Percentiles rank a stretch among this genome's conserved stretches.
Conservation (phyloP, 53 echinoderm and acorn worm species). For the Crossaster papposus region DNA sequence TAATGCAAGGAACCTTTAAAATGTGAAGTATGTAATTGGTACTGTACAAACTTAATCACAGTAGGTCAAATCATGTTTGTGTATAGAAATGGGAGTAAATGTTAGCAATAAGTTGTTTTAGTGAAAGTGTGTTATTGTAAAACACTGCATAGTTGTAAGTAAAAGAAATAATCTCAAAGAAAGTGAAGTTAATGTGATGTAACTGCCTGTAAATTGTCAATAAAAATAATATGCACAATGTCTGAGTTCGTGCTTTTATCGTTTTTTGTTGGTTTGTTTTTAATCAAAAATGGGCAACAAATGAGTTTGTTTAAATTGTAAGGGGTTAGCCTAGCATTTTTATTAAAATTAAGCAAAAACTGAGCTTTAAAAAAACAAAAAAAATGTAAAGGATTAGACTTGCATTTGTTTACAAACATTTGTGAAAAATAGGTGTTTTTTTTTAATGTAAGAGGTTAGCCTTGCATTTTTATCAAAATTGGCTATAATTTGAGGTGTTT, state of each 20-base stretch:
- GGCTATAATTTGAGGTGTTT: too few relatives aligned
- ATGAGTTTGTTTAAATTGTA: too few relatives aligned
- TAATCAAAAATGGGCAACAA: too few relatives aligned
- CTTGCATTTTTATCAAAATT: too few relatives aligned
- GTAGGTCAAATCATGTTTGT: conserved; percentile 11
- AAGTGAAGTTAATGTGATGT: conserved; percentile 20
- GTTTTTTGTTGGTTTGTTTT: too few relatives aligned
- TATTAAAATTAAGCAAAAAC: too few relatives aligned
- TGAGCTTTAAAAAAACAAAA: too few relatives aligned
- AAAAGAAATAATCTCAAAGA: background rate
- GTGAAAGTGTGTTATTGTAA: conserved; percentile 7
- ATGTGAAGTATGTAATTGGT: background rate
- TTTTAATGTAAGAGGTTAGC: too few relatives aligned
- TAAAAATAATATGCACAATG: background rate
- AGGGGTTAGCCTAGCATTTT: too few relatives aligned
- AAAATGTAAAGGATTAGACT: too few relatives aligned
- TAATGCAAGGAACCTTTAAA: conserved; percentile 7
- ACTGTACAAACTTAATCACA: background rate
- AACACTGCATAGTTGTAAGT: conserved; percentile 30
- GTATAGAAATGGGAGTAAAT: background rate
- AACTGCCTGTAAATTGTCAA: conserved; percentile 54
- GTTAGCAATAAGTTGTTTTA: background rate
- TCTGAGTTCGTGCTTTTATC: background rate
- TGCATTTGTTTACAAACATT: too few relatives aligned
- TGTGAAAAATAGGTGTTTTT: too few relatives aligned